Evolutionary conservation across 1,140 invertebrate species (phyloP).

Genomic region (Aradophagus sp.): DNA sequence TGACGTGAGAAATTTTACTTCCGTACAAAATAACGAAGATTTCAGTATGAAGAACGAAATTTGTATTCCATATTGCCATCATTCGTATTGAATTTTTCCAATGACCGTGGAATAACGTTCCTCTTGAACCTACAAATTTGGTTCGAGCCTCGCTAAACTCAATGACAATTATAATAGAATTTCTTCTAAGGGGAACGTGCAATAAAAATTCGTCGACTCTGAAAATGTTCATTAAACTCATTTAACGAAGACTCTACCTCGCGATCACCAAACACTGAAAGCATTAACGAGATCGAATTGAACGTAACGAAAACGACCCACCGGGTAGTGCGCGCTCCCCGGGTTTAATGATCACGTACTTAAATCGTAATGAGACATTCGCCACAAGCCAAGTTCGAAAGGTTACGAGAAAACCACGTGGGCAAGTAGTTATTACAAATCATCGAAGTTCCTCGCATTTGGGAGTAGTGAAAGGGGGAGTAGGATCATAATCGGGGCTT

Average conservation of each 20-base stretch:
- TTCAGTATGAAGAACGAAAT: too few relatives aligned
- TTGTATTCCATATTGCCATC: too few relatives aligned
- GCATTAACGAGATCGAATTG: slow-evolving; percentile 13
- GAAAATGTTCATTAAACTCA: slow-evolving; percentile 28
- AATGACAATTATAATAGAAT: too few relatives aligned
- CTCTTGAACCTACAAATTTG: too few relatives aligned
- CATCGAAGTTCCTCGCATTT: slow-evolving; percentile 43
- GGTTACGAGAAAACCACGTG: slow-evolving; percentile 22
- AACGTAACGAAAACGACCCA: slow-evolving; percentile 29
- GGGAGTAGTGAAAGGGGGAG: slow-evolving; percentile 29
- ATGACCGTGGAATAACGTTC: too few relatives aligned
- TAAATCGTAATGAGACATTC: slow-evolving; percentile 29
- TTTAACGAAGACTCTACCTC: slow-evolving; percentile 31
- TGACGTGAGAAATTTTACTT: too few relatives aligned
- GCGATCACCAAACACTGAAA: slow-evolving; percentile 18
- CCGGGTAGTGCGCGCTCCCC: slow-evolving; percentile 27
- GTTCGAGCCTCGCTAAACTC: too few relatives aligned
- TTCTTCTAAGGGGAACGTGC: too few relatives aligned
- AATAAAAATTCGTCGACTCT: too few relatives aligned
- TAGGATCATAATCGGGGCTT: slow-evolving; percentile 11
- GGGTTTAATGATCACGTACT: slow-evolving; percentile 37
- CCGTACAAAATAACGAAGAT: too few relatives aligned
- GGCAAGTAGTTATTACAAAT: slow-evolving; percentile 40
- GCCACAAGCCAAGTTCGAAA: slow-evolving; percentile 22
- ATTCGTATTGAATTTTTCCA: too few relatives aligned